A percentile compares a stretch with the other conserved stretches of the same genome.
Conservation (phyloP, 2,888 invertebrate species). For the Seira ritae region DNA sequence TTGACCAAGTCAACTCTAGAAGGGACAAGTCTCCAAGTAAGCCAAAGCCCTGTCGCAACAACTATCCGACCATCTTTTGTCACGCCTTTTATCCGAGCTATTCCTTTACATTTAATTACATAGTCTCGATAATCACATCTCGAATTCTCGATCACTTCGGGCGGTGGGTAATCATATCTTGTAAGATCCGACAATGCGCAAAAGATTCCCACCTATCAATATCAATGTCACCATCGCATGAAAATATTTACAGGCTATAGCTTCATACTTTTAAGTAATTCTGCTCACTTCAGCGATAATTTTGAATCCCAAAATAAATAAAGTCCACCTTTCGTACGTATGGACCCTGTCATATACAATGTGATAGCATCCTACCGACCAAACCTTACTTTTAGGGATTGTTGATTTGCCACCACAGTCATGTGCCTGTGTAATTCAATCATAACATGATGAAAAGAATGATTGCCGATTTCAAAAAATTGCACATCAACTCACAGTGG, state of each 20-base stretch:
- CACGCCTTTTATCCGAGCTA: conserved; percentile 33
- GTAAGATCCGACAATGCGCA: conserved; percentile 56
- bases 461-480: conserved; percentile 14
- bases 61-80: conserved; percentile 48
- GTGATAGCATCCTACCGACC: conserved; percentile 27
- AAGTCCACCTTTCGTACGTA: conserved; percentile 32
- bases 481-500: conserved; percentile 38
- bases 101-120: conserved; percentile 43
- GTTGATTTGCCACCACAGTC: conserved; percentile 7
- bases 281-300: conserved; percentile 52
- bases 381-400: conserved; percentile 3
- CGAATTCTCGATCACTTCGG: conserved; percentile 40
- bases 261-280: not conserved
- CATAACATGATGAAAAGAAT: not conserved
- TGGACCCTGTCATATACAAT: conserved; percentile 15
- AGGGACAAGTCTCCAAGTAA: conserved; percentile 32
- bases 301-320: conserved; percentile 43
- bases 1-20: conserved; percentile 34
- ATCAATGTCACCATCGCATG: not conserved
- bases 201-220: conserved; percentile 55
- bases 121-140: conserved; percentile 40
- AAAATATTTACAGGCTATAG: not conserved
- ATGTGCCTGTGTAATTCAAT: conserved; percentile 23
- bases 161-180: conserved; percentile 52
- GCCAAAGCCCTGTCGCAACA: not conserved